Percentiles rank a stretch among this genome's conserved stretches.
Evolutionary conservation across 1,140 invertebrate species (phyloP).

Genomic region (Plodia interpunctella): DNA sequence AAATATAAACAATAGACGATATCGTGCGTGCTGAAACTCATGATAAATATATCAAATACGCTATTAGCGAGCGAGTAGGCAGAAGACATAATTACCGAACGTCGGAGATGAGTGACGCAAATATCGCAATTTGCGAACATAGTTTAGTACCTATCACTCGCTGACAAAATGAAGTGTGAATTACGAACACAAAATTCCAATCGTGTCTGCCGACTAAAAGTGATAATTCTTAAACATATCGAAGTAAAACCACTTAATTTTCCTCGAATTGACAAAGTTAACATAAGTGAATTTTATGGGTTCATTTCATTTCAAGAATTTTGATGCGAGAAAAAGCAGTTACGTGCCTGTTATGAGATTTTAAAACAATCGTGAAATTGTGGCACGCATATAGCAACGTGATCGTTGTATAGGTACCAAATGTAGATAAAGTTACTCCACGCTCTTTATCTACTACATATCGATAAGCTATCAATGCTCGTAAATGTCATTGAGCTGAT

Average conservation of each 20-base stretch:
- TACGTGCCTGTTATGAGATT: too few relatives aligned
- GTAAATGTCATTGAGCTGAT: not conserved
- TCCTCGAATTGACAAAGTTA: not conserved
- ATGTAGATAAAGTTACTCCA: not conserved
- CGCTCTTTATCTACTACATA: not conserved
- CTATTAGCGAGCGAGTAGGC: conserved; percentile 22
- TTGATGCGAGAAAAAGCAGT: too few relatives aligned
- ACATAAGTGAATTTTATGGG: too few relatives aligned
- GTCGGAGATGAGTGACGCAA: conserved; percentile 20
- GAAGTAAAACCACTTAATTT: not conserved
- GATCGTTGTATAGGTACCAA: not conserved
- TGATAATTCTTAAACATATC: conserved; percentile 7
- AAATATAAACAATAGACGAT: not conserved
- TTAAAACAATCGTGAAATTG: too few relatives aligned
- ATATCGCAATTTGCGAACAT: not conserved
- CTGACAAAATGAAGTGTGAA: conserved; percentile 18
- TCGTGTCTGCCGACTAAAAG: not conserved
- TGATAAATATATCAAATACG: not conserved
- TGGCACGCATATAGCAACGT: not conserved
- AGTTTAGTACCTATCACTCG: conserved; percentile 15
- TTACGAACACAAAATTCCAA: conserved; percentile 20
- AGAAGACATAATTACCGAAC: conserved; percentile 24
- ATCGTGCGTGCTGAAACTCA: not conserved
- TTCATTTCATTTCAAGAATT: too few relatives aligned
- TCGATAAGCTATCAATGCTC: not conserved